Percentiles rank a stretch among this genome's conserved stretches.
These are phyloP conservation scores for Nasonia giraulti DNA, from an alignment of 1,140 invertebrate genomes.

Conservation along the genomic window DNA sequence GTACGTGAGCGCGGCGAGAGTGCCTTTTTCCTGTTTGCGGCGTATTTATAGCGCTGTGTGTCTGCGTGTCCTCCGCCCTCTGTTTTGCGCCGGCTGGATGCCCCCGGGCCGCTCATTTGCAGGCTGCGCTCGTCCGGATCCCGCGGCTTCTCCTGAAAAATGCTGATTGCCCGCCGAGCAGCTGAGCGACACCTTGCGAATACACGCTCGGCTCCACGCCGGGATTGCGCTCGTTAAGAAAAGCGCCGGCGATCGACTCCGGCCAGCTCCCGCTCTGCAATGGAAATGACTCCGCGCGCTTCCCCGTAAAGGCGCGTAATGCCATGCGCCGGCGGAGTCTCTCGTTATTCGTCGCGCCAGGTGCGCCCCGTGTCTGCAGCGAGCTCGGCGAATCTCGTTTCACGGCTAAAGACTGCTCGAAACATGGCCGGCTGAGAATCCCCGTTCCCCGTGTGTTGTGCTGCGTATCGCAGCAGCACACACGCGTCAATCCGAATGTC, in stretches of 20 bases:
- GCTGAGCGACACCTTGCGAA: neutral
- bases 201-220: neutral
- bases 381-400: constrained; percentile 3
- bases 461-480: too few species aligned
- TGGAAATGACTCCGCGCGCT: neutral
- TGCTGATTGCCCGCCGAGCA: neutral
- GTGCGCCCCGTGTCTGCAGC: neutral
- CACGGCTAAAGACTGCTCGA: neutral
- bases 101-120: neutral
- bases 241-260: neutral
- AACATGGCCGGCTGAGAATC: neutral
- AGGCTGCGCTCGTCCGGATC: neutral
- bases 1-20: neutral
- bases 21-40: constrained; percentile 15
- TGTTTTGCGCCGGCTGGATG: neutral
- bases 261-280: neutral
- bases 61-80: neutral
- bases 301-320: neutral
- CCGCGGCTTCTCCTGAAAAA: neutral
- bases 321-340: neutral
- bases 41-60: neutral
- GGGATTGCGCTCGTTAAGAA: constrained; percentile 1
- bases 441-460: neutral
- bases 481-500: too few species aligned
- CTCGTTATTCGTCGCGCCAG: neutral